phyloP scores from a whole-genome alignment of 2,888 invertebrate genomes.

The Endomychus coccineus region DNA sequence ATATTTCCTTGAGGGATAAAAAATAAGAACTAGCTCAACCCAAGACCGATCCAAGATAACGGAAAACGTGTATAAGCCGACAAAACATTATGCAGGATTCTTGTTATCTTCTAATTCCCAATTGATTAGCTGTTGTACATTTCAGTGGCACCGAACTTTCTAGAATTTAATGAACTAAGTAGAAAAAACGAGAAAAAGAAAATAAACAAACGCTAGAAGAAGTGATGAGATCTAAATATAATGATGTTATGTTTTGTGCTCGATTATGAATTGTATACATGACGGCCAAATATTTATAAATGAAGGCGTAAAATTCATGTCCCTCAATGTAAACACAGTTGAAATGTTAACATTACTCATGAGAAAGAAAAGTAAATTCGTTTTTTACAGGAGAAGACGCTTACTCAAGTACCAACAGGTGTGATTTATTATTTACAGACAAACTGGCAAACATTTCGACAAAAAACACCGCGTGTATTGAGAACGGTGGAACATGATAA shows the following conservation, averaged over 20 bases:
- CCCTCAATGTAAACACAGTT: slow-evolving; percentile 27
- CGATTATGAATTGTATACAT: slow-evolving; percentile 31
- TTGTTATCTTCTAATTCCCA: too few species aligned
- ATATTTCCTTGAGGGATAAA: too few species aligned
- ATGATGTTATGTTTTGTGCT: slow-evolving; percentile 28
- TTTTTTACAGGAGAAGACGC: slow-evolving; percentile 14
- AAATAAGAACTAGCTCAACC: too few species aligned
- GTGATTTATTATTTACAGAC: too few species aligned
- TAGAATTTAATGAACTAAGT: background rate
- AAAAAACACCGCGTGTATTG: too few species aligned
- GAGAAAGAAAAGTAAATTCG: slow-evolving; percentile 15
- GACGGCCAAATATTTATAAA: slow-evolving; percentile 31
- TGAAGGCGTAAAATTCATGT: slow-evolving; percentile 28
- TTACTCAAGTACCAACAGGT: background rate
- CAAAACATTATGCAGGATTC: too few species aligned
- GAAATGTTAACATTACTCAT: slow-evolving; percentile 21
- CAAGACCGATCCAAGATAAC: too few species aligned
- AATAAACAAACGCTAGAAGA: slow-evolving; percentile 12
- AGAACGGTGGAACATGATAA: too few species aligned
- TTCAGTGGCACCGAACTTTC: background rate
- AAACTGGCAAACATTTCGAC: too few species aligned
- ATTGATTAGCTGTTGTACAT: too few species aligned
- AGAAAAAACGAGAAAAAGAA: slow-evolving; percentile 1
- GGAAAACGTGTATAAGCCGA: too few species aligned
- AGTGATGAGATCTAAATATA: slow-evolving; percentile 15